These are phyloP conservation scores for Drosophila dives DNA, from an alignment of 2,888 invertebrate species.

Conservation along the genomic window DNA sequence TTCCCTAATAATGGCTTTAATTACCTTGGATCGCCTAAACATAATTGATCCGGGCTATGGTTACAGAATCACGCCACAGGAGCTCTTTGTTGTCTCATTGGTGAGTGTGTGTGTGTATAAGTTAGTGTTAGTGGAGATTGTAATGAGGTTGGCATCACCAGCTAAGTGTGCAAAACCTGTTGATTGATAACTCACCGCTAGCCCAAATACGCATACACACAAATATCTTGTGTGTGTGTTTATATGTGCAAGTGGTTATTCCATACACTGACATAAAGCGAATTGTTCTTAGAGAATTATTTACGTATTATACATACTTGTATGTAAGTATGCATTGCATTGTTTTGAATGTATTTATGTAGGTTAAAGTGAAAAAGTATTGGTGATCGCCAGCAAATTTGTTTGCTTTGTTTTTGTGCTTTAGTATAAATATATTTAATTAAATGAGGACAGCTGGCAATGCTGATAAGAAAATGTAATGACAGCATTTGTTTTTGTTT, in stretches of 20 bases:
- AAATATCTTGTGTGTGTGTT: conserved; percentile 6
- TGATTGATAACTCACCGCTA: conserved; percentile 58
- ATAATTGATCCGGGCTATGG: conserved; percentile 93
- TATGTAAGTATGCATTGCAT: neutral
- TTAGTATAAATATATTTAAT: conserved; percentile 28
- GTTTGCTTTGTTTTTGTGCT: conserved; percentile 20
- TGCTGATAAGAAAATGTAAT: conserved; percentile 14
- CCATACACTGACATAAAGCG: neutral
- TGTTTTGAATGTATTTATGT: neutral
- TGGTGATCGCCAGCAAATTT: conserved; percentile 19
- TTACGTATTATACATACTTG: neutral
- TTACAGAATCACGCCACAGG: conserved; percentile 92
- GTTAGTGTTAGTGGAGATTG: neutral
- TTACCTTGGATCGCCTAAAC: conserved; percentile 96
- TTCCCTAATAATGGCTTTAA: conserved; percentile 95
- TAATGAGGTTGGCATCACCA: conserved; percentile 5
- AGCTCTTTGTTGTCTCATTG: conserved; percentile 97
- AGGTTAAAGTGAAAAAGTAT: conserved; percentile 1
- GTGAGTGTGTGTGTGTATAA: conserved; percentile 86
- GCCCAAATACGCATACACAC: conserved; percentile 27
- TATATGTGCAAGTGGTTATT: conserved; percentile 14
- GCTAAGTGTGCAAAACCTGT: conserved; percentile 53
- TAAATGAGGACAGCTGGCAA: conserved; percentile 38
- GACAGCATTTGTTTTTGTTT: conserved; percentile 14
- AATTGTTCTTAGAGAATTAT: conserved; percentile 13